Conservation (phyloP, 2,888 invertebrate genomes). For the Eupithecia subfuscata region DNA sequence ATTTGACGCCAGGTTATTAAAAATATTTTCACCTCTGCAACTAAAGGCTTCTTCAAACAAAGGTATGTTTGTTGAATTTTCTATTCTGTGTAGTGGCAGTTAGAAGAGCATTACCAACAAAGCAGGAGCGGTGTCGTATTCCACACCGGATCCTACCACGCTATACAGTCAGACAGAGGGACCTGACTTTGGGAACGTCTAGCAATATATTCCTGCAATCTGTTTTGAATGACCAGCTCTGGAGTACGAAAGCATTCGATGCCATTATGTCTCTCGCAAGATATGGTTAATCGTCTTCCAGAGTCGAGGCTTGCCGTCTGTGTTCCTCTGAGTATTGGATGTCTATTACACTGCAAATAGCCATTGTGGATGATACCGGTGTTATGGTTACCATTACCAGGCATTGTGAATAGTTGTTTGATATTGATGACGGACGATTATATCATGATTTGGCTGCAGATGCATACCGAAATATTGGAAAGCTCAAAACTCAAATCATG, state of each 20-base stretch:
- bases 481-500: too few relatives aligned
- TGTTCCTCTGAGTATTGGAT: constrained; percentile 3
- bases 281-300: background rate
- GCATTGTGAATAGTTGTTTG: background rate
- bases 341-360: constrained; percentile 32
- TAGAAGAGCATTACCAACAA: constrained; percentile 70
- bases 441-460: background rate
- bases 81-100: constrained; percentile 49
- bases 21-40: constrained; percentile 44
- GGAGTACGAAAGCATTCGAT: too few relatives aligned
- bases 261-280: too few relatives aligned
- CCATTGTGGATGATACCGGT: constrained; percentile 41
- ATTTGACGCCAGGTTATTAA: constrained; percentile 37
- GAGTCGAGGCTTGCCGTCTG: constrained; percentile 8
- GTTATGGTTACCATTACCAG: constrained; percentile 15
- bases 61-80: constrained; percentile 46
- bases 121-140: constrained; percentile 64
- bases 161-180: background rate
- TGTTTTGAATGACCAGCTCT: too few relatives aligned
- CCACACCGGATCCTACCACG: constrained; percentile 27
- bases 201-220: background rate
- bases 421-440: background rate
- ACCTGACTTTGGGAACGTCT: background rate
- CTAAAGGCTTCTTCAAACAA: constrained; percentile 44
- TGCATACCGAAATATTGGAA: background rate